phyloP scores from a whole-genome alignment of 2,888 invertebrate species.

The Harpagoxenus sublaevis region DNA sequence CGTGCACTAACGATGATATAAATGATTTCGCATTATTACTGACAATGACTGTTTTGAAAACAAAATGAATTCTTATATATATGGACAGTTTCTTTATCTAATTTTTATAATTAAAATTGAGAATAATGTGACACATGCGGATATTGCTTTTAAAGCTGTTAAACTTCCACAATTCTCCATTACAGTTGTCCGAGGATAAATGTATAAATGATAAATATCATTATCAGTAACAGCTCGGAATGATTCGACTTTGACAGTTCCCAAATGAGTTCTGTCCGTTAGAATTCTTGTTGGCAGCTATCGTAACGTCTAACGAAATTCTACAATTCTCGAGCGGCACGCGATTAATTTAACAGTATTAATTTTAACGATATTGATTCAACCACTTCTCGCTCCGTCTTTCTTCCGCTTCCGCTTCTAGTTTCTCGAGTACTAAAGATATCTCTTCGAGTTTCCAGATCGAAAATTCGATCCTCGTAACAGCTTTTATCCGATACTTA shows the following conservation, averaged over 20 bases:
- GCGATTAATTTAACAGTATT: constrained; percentile 42
- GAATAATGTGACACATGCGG: background rate
- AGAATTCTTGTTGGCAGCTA: constrained; percentile 33
- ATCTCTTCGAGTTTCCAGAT: background rate
- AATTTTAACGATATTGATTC: constrained; percentile 29
- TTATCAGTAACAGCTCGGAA: constrained; percentile 31
- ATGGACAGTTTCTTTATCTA: background rate
- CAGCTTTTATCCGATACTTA: background rate
- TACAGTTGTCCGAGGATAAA: background rate
- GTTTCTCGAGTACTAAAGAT: background rate
- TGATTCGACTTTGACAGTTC: constrained; percentile 48
- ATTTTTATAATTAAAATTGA: background rate
- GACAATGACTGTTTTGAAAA: background rate
- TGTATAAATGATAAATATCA: constrained; percentile 24
- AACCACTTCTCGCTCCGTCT: background rate
- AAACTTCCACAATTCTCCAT: background rate
- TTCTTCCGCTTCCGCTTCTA: background rate
- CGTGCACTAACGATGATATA: background rate
- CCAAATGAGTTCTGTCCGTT: constrained; percentile 45
- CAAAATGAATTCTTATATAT: background rate
- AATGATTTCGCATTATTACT: background rate
- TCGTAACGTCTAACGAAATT: constrained; percentile 35
- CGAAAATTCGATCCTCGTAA: background rate
- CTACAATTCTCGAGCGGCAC: background rate
- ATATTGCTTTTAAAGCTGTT: background rate